Evolutionary conservation across 2,888 invertebrate species (phyloP).

Genomic region (Andrena fulva): DNA sequence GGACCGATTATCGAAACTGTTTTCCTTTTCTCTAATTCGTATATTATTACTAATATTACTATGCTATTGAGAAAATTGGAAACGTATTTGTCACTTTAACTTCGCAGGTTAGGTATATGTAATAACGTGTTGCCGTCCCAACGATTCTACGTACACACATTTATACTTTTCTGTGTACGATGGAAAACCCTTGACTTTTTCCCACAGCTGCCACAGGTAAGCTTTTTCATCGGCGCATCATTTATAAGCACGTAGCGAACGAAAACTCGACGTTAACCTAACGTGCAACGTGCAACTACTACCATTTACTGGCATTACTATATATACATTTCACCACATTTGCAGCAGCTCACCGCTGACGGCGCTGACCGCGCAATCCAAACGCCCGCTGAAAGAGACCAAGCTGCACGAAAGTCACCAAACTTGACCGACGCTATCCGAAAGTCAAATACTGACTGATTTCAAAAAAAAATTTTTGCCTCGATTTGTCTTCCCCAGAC

Average conservation of each 20-base stretch:
- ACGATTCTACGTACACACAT: background rate
- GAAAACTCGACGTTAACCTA: background rate
- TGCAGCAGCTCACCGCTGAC: too few species aligned
- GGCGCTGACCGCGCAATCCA: too few species aligned
- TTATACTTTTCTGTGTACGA: background rate
- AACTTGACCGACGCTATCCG: too few species aligned
- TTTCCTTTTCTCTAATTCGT: constrained; percentile 1
- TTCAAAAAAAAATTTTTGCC: too few species aligned
- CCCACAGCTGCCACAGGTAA: background rate
- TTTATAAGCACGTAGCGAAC: background rate
- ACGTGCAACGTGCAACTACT: background rate
- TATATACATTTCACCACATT: background rate
- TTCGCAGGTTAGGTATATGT: constrained; percentile 47
- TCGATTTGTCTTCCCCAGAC: too few species aligned
- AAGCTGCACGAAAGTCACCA: too few species aligned
- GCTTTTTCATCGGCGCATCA: constrained; percentile 1
- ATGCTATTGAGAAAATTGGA: constrained; percentile 20
- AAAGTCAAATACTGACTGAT: too few species aligned
- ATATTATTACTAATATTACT: background rate
- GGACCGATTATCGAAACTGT: background rate
- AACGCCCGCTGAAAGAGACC: too few species aligned
- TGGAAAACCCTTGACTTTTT: background rate
- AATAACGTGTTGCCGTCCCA: too few species aligned
- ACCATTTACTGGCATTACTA: background rate
- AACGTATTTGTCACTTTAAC: constrained; percentile 55